phyloP scores from a whole-genome alignment of 2,797 vertebrate species.

The Bradypodion pumilum region DNA sequence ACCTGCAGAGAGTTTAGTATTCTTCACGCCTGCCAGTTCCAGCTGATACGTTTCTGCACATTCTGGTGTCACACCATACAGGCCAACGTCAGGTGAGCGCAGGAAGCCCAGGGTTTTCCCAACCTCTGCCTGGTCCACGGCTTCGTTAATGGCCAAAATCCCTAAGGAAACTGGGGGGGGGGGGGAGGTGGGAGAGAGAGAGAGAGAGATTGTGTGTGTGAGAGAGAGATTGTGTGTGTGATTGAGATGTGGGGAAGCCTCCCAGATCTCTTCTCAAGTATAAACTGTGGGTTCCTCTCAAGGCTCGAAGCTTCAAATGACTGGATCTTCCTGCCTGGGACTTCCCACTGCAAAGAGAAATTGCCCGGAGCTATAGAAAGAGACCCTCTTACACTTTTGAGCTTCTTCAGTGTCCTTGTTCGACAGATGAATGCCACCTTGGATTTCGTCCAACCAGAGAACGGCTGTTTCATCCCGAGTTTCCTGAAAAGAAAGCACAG shows the following conservation, averaged over 20 bases:
- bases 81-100: slow-evolving; percentile 84
- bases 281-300: neutral
- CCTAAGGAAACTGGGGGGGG: slow-evolving; percentile 86
- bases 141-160: slow-evolving; percentile 89
- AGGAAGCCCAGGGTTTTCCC: slow-evolving; percentile 84
- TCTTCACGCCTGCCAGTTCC: slow-evolving; percentile 84
- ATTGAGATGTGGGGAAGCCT: no score
- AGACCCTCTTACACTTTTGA: slow-evolving; percentile 85
- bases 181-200: no score
- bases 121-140: slow-evolving; percentile 83
- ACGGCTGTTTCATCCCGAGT: slow-evolving; percentile 94
- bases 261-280: no score
- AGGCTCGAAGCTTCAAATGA: neutral
- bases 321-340: no score
- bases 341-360: no score
- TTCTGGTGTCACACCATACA: slow-evolving; percentile 93
- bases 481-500: slow-evolving; percentile 77
- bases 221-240: no score
- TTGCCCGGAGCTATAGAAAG: rapidly evolving
- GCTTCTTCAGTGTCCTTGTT: slow-evolving; percentile 93
- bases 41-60: slow-evolving; percentile 88
- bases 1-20: slow-evolving; percentile 83
- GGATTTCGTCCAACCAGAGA: slow-evolving; percentile 98
- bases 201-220: no score
- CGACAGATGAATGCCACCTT: slow-evolving; percentile 86